Evolutionary conservation across 2,113 vertebrate species (phyloP).

Genomic region (Proterorhinus semilunaris): DNA sequence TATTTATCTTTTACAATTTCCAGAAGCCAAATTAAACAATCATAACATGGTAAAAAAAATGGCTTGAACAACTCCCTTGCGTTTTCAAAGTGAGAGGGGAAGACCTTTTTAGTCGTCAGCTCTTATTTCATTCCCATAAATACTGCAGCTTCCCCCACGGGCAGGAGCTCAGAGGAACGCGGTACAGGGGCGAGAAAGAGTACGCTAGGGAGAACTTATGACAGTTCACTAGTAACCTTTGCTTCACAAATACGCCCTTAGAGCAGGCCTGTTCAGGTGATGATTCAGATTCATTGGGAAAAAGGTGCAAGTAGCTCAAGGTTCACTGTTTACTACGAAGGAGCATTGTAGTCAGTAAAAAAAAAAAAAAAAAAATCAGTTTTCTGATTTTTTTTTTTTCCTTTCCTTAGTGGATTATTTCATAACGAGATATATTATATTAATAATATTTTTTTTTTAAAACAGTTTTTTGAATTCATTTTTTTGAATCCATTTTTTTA

Average conservation of each 20-base stretch:
- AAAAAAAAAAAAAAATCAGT: too few relatives aligned
- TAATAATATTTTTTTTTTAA: too few relatives aligned
- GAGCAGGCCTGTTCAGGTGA: conserved; percentile 1
- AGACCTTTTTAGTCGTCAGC: conserved; percentile 48
- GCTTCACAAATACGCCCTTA: not conserved
- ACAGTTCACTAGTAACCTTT: not conserved
- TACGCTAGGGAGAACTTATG: conserved; percentile 6
- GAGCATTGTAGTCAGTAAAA: too few relatives aligned
- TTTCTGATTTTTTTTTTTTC: too few relatives aligned
- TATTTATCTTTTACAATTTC: not conserved
- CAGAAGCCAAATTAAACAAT: conserved; percentile 42
- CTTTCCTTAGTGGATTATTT: too few relatives aligned
- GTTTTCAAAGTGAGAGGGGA: conserved; percentile 49
- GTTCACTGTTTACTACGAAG: too few relatives aligned
- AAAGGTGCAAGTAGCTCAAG: too few relatives aligned
- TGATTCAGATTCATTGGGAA: not conserved
- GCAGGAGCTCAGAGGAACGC: conserved; percentile 19
- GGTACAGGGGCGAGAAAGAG: conserved; percentile 13
- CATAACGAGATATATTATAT: too few relatives aligned
- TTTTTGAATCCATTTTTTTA: too few relatives aligned
- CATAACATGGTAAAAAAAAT: conserved; percentile 30
- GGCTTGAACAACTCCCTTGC: conserved; percentile 16
- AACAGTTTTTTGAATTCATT: too few relatives aligned
- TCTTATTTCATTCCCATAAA: conserved; percentile 60
- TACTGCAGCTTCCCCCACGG: conserved; percentile 4